Percentiles rank a stretch among this genome's conserved stretches.
Evolutionary conservation across 1,140 invertebrate genomes (phyloP).

Genomic region (Amyelois transitella): DNA sequence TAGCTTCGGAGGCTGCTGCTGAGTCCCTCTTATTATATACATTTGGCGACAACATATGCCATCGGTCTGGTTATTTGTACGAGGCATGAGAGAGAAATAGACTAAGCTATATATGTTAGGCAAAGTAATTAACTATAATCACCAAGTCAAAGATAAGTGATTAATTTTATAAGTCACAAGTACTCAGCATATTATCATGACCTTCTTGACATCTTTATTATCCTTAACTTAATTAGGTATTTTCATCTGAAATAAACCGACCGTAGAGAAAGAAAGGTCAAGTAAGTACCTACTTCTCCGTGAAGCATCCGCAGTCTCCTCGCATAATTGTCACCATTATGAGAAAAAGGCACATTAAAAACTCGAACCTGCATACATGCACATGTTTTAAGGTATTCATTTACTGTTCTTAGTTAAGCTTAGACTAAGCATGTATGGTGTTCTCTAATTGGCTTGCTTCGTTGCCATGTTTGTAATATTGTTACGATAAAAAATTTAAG

Average conservation of each 20-base stretch:
- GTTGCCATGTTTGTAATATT: background rate
- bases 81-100: too few species aligned
- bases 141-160: background rate
- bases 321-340: conserved; percentile 1
- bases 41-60: background rate
- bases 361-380: conserved; percentile 3
- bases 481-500: background rate
- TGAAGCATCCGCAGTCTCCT: background rate
- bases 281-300: background rate
- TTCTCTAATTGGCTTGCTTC: background rate
- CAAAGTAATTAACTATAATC: background rate
- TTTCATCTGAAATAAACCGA: background rate
- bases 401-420: conserved; percentile 1
- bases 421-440: background rate
- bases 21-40: background rate
- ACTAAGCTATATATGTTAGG: background rate
- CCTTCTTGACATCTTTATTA: too few species aligned
- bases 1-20: conserved; percentile 26
- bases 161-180: background rate
- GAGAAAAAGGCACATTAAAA: conserved; percentile 2
- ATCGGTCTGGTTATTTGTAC: background rate
- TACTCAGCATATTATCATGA: too few species aligned
- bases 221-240: too few species aligned
- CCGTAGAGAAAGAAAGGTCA: background rate
- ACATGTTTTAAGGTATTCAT: conserved; percentile 1